Conservation (phyloP, 2,797 vertebrate species). For the Diglossa cyanea region DNA sequence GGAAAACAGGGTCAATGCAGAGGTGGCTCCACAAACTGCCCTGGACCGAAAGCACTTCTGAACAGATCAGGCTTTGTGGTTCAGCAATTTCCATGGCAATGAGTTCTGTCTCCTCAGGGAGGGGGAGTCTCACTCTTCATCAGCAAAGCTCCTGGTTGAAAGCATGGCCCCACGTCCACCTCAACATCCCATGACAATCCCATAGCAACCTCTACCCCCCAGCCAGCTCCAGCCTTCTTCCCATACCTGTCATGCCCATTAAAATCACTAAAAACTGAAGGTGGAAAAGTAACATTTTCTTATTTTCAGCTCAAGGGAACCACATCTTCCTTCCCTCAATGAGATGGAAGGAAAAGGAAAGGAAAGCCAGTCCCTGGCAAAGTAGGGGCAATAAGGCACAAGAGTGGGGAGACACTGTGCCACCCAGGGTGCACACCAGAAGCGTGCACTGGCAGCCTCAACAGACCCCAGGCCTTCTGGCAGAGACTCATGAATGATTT, state of each 20-base stretch:
- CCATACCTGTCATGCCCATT: not conserved
- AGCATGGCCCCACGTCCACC: rapidly evolving
- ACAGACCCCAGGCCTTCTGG: not conserved
- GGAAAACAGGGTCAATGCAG: not conserved
- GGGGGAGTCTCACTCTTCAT: rapidly evolving
- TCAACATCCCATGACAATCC: not conserved
- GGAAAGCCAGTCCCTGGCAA: not conserved
- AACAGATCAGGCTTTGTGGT: not conserved
- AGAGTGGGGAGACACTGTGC: not conserved
- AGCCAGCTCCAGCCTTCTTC: not conserved
- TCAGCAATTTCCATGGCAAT: not conserved
- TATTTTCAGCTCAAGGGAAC: not conserved
- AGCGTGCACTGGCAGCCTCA: rapidly evolving
- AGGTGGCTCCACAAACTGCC: not conserved
- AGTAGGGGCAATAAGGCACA: not conserved
- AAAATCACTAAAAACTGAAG: not conserved
- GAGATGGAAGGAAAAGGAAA: not conserved
- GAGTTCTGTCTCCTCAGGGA: not conserved
- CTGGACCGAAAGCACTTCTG: not conserved
- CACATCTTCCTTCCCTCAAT: not conserved
- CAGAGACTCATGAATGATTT: not conserved
- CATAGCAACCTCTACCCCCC: not conserved
- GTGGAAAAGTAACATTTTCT: not conserved
- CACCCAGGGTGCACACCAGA: not conserved
- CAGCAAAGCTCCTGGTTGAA: not conserved